A percentile compares a stretch with the other conserved stretches of the same genome.
phyloP scores from a whole-genome alignment of 1,140 invertebrate species.

The Oryzaephilus surinamensis region DNA sequence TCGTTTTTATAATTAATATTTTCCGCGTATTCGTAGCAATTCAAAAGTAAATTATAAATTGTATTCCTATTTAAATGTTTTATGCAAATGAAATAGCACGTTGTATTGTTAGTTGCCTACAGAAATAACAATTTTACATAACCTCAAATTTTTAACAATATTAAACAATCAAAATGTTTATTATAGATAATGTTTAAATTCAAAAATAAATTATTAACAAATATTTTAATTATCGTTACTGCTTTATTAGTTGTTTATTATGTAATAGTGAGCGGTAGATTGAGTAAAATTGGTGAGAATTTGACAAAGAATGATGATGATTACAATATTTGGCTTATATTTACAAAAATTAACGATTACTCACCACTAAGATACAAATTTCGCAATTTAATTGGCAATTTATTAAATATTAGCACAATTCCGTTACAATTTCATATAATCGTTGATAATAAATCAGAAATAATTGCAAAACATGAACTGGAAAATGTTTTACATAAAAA shows the following conservation, averaged over 20 bases:
- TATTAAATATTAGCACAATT: constrained; percentile 33
- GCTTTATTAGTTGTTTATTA: constrained; percentile 2
- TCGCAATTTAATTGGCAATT: constrained; percentile 27
- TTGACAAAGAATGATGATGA: constrained; percentile 12
- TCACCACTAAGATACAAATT: constrained; percentile 31
- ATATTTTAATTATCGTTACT: constrained; percentile 2
- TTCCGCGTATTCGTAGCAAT: no score
- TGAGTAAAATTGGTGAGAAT: neutral
- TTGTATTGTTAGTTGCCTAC: no score
- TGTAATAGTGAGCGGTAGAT: constrained; percentile 1
- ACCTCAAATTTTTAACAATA: neutral
- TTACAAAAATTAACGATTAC: constrained; percentile 31
- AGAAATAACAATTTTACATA: no score
- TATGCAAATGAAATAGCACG: no score
- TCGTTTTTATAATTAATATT: no score
- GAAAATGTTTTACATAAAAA: constrained; percentile 39
- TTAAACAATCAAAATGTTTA: neutral
- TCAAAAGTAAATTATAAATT: no score
- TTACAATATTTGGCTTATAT: constrained; percentile 34
- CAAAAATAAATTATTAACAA: neutral
- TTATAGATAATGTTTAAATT: constrained; percentile 4
- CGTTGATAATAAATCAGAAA: constrained; percentile 51
- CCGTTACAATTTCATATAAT: constrained; percentile 56
- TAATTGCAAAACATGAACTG: constrained; percentile 46
- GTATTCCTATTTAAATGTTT: no score